Conservation (phyloP, 2,113 vertebrate genomes). For the Cygnus buccinator region DNA sequence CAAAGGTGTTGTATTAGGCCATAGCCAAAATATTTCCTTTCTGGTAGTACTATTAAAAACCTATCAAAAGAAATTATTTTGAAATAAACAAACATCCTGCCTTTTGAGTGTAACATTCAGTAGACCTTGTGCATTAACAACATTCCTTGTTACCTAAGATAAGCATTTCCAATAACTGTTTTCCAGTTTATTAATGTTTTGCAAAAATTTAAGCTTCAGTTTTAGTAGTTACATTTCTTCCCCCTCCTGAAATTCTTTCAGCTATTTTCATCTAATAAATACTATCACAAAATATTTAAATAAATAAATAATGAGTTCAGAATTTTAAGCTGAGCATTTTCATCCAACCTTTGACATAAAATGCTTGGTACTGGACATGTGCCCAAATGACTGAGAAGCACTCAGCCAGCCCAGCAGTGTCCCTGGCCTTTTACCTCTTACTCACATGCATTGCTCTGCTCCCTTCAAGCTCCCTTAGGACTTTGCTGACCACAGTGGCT, state of each 20-base stretch:
- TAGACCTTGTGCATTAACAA: not conserved
- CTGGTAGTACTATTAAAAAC: fast-evolving
- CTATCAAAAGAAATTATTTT: not conserved
- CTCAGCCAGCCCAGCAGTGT: fast-evolving
- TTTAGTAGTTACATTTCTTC: not conserved
- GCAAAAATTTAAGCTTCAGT: not conserved
- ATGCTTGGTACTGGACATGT: not conserved
- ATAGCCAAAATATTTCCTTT: not conserved
- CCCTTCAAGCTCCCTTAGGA: not conserved
- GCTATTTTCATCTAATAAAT: not conserved
- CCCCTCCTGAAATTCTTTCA: not conserved
- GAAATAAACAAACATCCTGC: not conserved
- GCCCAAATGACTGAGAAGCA: not conserved
- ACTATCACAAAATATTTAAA: not conserved
- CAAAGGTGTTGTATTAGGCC: not conserved
- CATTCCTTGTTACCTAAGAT: not conserved
- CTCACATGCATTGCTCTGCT: not conserved
- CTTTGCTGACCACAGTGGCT: not conserved
- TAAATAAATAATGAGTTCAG: not conserved
- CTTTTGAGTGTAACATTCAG: not conserved
- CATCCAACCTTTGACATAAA: not conserved
- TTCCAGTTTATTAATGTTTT: not conserved
- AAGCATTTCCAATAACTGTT: not conserved
- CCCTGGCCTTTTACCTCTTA: not conserved
- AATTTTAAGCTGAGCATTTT: not conserved